Percentiles rank a stretch among this genome's conserved stretches.
phyloP scores from a whole-genome alignment of 1,140 invertebrate genomes.

The Melipona quadrifasciata region DNA sequence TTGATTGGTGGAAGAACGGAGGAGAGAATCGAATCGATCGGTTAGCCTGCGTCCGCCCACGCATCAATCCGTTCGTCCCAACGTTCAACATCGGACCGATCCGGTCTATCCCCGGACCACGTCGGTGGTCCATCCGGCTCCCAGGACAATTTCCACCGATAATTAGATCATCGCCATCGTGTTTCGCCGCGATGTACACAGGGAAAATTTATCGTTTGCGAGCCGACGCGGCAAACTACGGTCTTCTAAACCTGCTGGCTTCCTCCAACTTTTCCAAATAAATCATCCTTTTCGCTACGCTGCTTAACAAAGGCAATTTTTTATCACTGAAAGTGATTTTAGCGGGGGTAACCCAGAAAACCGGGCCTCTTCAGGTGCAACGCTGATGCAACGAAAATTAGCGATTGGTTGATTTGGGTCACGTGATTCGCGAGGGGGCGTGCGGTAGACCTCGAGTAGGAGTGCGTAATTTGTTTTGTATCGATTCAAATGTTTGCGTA shows the following conservation, averaged over 20 bases:
- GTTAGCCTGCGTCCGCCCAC: constrained; percentile 14
- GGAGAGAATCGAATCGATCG: constrained; percentile 46
- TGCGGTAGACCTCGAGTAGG: no score
- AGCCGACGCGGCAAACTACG: not conserved
- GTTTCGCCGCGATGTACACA: constrained; percentile 63
- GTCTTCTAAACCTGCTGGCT: not conserved
- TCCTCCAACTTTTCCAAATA: not conserved
- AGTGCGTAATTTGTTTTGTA: no score
- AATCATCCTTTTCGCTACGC: not conserved
- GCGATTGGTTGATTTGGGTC: no score
- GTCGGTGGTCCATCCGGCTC: constrained; percentile 52
- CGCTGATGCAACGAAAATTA: no score
- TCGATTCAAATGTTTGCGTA: no score
- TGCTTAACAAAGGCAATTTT: no score
- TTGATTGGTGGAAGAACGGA: constrained; percentile 62
- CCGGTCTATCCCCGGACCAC: constrained; percentile 36
- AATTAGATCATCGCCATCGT: constrained; percentile 69
- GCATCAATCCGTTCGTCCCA: constrained; percentile 30
- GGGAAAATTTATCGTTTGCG: constrained; percentile 60
- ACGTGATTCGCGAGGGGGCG: no score
- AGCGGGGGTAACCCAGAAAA: no score
- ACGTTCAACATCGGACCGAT: constrained; percentile 45
- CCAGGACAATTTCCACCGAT: constrained; percentile 71
- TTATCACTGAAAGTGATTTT: no score
- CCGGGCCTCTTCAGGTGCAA: no score